Percentiles rank a stretch among this genome's conserved stretches.
Conservation (phyloP, 2,797 vertebrate species). For the Fistularia tabacaria region DNA sequence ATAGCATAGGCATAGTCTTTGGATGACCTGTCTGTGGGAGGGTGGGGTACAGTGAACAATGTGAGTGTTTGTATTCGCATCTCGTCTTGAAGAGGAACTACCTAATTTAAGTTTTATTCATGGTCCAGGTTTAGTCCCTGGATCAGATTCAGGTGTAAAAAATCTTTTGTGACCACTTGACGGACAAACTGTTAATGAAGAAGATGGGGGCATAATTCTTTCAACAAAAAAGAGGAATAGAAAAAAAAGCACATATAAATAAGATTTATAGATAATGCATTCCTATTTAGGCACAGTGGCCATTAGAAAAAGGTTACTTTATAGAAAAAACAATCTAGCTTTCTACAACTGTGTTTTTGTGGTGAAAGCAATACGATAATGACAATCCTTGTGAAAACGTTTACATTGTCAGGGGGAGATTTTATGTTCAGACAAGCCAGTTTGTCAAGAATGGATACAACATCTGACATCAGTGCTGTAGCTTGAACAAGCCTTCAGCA, state of each 20-base stretch:
- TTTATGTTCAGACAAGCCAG: constrained; percentile 53
- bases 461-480: constrained; percentile 33
- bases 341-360: constrained; percentile 78
- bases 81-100: constrained; percentile 54
- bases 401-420: constrained; percentile 75
- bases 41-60: constrained; percentile 5
- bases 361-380: constrained; percentile 79
- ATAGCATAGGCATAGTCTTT: constrained; percentile 1
- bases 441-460: constrained; percentile 30
- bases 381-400: constrained; percentile 84
- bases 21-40: constrained; percentile 9
- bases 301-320: constrained; percentile 66
- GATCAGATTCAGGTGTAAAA: constrained; percentile 62
- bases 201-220: constrained; percentile 31
- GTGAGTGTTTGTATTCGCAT: constrained; percentile 29
- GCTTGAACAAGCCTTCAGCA: constrained; percentile 28
- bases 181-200: constrained; percentile 58
- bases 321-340: constrained; percentile 77
- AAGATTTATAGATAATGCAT: constrained; percentile 73
- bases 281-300: constrained; percentile 68
- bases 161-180: constrained; percentile 60
- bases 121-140: constrained; percentile 62
- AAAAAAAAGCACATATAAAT: constrained; percentile 73
- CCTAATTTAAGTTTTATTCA: constrained; percentile 59
- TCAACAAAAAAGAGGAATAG: constrained; percentile 24